Conservation (phyloP, 1,140 invertebrate genomes). For the Micrasema longulum region DNA sequence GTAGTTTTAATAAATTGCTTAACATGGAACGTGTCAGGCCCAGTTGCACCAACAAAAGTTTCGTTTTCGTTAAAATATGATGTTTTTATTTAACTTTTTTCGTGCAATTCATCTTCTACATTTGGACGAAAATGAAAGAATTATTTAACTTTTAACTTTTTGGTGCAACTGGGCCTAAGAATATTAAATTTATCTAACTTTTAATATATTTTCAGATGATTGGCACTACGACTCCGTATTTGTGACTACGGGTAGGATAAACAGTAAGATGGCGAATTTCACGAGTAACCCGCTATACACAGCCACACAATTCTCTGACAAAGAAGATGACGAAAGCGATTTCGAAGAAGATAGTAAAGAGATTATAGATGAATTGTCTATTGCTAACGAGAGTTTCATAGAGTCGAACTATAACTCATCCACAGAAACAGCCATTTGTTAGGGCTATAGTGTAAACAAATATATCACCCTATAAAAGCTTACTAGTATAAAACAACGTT, state of each 20-base stretch:
- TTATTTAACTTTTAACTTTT: no score
- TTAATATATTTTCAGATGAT: slow-evolving; percentile 1
- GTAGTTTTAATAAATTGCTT: no score
- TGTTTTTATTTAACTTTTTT: no score
- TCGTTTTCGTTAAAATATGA: no score
- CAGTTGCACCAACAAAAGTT: no score
- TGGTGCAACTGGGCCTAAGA: no score
- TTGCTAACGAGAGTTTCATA: not conserved
- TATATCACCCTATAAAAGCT: no score
- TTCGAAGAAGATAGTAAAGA: not conserved
- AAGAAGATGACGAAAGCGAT: not conserved
- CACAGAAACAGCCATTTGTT: slow-evolving; percentile 9
- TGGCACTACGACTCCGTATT: slow-evolving; percentile 9
- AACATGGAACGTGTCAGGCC: no score
- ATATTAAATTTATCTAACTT: not conserved
- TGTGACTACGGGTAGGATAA: not conserved
- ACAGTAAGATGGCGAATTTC: not conserved
- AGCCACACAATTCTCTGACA: not conserved
- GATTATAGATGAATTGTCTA: not conserved
- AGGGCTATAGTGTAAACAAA: no score
- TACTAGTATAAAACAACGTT: no score
- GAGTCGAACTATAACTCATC: not conserved
- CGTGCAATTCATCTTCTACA: no score
- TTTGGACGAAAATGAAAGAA: no score
- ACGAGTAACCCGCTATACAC: slow-evolving; percentile 19